Evolutionary conservation across 1,140 invertebrate genomes (phyloP).

Genomic region (Stegodyphus dumicola): DNA sequence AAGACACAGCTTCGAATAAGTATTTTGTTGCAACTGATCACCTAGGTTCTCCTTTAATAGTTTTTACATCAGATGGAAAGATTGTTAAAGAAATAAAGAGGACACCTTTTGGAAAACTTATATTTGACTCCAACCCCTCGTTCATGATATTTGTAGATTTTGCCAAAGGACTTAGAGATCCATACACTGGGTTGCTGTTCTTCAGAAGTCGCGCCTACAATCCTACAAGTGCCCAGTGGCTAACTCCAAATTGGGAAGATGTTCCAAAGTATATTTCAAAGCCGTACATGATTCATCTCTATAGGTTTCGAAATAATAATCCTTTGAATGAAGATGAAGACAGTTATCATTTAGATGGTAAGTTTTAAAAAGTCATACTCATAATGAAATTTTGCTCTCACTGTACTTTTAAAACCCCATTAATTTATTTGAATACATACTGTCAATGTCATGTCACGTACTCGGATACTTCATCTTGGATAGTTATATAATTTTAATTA

Average conservation of each 20-base stretch:
- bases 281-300: conserved; percentile 85
- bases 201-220: conserved; percentile 95
- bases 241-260: conserved; percentile 93
- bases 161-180: conserved; percentile 90
- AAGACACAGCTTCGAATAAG: conserved; percentile 80
- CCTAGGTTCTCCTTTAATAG: conserved; percentile 91
- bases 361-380: conserved; percentile 3
- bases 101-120: conserved; percentile 92
- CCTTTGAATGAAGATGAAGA: conserved; percentile 78
- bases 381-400: too few relatives aligned
- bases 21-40: conserved; percentile 96
- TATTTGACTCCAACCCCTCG: conserved; percentile 94
- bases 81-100: conserved; percentile 92
- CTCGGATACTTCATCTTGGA: too few relatives aligned
- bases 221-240: conserved; percentile 92
- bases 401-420: too few relatives aligned
- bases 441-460: too few relatives aligned
- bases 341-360: conserved; percentile 55
- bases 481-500: too few relatives aligned
- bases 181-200: conserved; percentile 88
- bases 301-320: conserved; percentile 92
- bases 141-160: conserved; percentile 93
- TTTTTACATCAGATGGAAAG: conserved; percentile 94
- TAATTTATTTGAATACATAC: too few relatives aligned
- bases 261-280: conserved; percentile 78